Evolutionary conservation across 2,113 vertebrate species (phyloP).

Genomic region (Zosterops borbonicus): DNA sequence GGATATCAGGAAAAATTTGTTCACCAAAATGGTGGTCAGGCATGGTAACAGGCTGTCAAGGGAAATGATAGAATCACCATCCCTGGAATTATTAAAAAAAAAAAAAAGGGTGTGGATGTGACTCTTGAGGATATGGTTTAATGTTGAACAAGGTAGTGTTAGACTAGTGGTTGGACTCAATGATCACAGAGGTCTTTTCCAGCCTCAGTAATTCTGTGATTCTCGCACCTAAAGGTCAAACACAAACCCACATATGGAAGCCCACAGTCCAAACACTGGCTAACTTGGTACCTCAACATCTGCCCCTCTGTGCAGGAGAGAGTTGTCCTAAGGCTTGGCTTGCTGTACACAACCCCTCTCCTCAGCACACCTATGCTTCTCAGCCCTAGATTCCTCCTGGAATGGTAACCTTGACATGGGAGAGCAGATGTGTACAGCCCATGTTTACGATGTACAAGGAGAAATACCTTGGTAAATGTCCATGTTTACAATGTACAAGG

Average conservation of each 20-base stretch:
- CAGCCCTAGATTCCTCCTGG: fast-evolving
- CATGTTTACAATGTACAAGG: too few relatives aligned
- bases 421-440: background rate
- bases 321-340: background rate
- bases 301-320: background rate
- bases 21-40: background rate
- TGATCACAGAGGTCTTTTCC: background rate
- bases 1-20: background rate
- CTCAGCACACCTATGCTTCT: background rate
- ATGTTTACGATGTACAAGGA: too few relatives aligned
- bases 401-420: background rate
- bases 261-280: background rate
- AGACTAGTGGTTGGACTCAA: background rate
- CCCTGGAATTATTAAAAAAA: background rate
- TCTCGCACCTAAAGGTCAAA: background rate
- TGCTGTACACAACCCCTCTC: background rate
- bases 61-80: background rate
- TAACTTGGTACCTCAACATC: background rate
- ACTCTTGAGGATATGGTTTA: background rate
- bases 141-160: background rate
- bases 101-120: background rate
- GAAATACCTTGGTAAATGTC: background rate
- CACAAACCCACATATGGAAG: background rate
- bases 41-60: background rate
- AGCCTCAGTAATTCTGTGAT: background rate